Evolutionary conservation across 2,888 invertebrate genomes (phyloP), one percentile per base, ranked within the genome.

Genomic region (Poecilobothrus nobilitatus): DNA sequence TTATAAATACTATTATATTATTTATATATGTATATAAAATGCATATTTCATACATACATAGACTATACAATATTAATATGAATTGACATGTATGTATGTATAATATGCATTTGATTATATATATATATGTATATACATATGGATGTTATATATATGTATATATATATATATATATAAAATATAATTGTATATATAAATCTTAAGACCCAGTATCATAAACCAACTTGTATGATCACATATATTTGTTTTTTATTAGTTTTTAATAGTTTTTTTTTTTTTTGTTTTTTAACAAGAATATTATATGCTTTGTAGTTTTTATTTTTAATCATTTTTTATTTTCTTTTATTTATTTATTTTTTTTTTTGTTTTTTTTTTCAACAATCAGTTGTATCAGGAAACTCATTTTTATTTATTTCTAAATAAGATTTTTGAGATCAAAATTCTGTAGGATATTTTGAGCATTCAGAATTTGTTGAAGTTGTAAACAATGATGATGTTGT

Each of bases 381-480:
- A 81, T 80, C 81, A 81, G 81, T 81, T 81, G 81, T 78, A 80
- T 78, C 78, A 78, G 78, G 78, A 78, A 79, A 77, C 76, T 78
- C 33, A 64, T 64, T 41, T 68, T 75, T 75, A 73, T 75, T 44
- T 63, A 27, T 67, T 67, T 70, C 70, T 71, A 71, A 72, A 75
- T 78, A 78, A 78, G 27, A 78, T 34, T 68, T 78, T 80, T 81
- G 82, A 81, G 81, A 82, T 82, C 82, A 82, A 81, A 82, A 82
- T 78, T 82, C 82, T 79, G 81, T 82, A 73, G 81, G 82, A 81
- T 82, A 82, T 75, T 82, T 82, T 66, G 81, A 79, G 78, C 82
- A 86, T 73, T 78, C 86, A 84, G 85, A 83, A 82, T 84, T 85
- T 82, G 79, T 85, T 84, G 85, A 83, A 82, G 84, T 85, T 82